Evolutionary conservation across 1,140 invertebrate genomes (phyloP).

Genomic region (Acyrthosiphon pisum): DNA sequence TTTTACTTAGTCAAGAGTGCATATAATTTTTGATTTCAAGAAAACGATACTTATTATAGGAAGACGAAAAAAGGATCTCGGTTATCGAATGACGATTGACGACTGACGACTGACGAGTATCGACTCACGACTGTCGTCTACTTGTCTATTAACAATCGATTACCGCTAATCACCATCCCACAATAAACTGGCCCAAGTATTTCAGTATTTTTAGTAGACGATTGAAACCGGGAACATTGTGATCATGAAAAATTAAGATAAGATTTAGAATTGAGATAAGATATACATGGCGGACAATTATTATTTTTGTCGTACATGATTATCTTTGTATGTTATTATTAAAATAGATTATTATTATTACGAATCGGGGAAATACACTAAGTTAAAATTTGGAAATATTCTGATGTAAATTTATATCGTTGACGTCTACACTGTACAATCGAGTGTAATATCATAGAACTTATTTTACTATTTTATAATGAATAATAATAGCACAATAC

Average conservation of each 20-base stretch:
- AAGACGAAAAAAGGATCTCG: background rate
- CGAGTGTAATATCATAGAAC: background rate
- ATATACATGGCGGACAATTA: background rate
- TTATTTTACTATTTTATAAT: background rate
- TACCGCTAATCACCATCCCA: background rate
- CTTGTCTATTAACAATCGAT: background rate
- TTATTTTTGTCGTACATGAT: background rate
- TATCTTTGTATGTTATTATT: background rate
- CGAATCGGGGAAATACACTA: background rate
- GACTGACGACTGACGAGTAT: background rate
- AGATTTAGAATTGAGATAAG: background rate
- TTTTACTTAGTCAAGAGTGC: background rate
- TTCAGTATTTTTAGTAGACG: no score
- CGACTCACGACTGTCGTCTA: background rate
- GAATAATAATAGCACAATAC: background rate
- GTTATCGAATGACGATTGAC: background rate
- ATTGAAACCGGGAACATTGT: background rate
- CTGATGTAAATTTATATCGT: background rate
- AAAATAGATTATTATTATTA: constrained; percentile 10
- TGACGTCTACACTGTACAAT: background rate
- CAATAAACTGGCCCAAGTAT: background rate
- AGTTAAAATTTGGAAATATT: constrained; percentile 6
- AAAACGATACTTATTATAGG: background rate
- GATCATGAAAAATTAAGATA: background rate
- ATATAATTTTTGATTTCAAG: background rate